Evolutionary conservation across 2,797 vertebrate genomes (phyloP).

Genomic region (Myripristis murdjan): DNA sequence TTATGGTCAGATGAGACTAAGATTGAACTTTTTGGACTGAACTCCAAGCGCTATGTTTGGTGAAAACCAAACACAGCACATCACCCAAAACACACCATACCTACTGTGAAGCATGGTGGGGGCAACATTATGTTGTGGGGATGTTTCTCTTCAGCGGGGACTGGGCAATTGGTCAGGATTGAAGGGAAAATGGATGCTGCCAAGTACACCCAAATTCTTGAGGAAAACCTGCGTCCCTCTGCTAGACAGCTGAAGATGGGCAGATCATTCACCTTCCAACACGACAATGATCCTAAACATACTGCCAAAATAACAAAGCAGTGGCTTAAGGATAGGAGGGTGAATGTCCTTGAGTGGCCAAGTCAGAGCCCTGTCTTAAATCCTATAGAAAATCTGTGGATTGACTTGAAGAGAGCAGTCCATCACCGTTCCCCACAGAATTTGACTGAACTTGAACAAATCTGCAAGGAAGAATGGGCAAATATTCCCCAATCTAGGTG

Average conservation of each 20-base stretch:
- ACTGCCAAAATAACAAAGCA: background rate
- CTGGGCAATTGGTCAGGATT: background rate
- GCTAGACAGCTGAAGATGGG: too few relatives aligned
- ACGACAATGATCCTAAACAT: too few relatives aligned
- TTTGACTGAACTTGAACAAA: background rate
- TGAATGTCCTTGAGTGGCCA: background rate
- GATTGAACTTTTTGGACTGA: too few relatives aligned
- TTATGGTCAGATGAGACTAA: too few relatives aligned
- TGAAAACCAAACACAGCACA: too few relatives aligned
- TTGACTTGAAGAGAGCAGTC: background rate
- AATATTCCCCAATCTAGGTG: background rate
- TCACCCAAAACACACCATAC: too few relatives aligned
- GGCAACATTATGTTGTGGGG: too few relatives aligned
- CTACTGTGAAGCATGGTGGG: background rate
- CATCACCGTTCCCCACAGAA: background rate
- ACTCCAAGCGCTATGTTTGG: too few relatives aligned
- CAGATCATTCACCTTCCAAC: too few relatives aligned
- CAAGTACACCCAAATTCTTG: background rate
- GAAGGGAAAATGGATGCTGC: background rate
- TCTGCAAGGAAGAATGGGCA: background rate
- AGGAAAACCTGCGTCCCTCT: background rate
- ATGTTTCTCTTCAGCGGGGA: background rate
- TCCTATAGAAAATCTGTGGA: background rate
- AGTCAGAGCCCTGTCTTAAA: background rate
- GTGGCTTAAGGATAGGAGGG: background rate